Percentiles rank a stretch among this genome's conserved stretches.
These are phyloP conservation scores for Marasmarcha lunaedactyla DNA, from an alignment of 2,888 invertebrate genomes.

Conservation along the genomic window DNA sequence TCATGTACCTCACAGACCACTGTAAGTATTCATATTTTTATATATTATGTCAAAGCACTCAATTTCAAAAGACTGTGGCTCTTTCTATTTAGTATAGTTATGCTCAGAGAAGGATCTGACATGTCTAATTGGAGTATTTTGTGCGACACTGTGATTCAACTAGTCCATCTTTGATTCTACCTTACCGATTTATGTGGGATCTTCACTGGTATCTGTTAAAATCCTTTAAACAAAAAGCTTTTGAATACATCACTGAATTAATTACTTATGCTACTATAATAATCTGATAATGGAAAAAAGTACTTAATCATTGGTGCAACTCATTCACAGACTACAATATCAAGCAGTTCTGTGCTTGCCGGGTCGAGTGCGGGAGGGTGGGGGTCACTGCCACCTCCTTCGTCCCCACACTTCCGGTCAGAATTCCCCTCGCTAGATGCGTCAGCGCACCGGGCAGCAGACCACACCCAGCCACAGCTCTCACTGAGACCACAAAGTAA, in stretches of 20 bases:
- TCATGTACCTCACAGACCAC: conserved; percentile 60
- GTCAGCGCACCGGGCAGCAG: conserved; percentile 60
- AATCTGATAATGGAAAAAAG: too few species aligned
- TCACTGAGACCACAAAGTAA: conserved; percentile 66
- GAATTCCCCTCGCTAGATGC: conserved; percentile 91
- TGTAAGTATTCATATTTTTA: conserved; percentile 36
- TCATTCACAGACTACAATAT: conserved; percentile 62
- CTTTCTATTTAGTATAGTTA: too few species aligned
- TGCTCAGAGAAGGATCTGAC: too few species aligned
- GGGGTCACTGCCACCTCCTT: conserved; percentile 72
- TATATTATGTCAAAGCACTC: conserved; percentile 2
- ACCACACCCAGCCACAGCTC: conserved; percentile 45
- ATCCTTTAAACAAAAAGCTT: too few species aligned
- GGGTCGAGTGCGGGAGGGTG: conserved; percentile 58
- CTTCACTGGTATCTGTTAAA: too few species aligned
- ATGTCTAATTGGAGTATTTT: too few species aligned
- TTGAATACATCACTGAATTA: too few species aligned
- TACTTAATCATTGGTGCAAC: too few species aligned
- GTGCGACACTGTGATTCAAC: too few species aligned
- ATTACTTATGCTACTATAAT: too few species aligned
- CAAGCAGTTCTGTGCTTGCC: conserved; percentile 73
- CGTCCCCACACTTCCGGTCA: conserved; percentile 93
- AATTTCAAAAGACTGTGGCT: background rate
- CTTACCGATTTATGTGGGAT: too few species aligned
- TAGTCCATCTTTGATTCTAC: too few species aligned